Percentiles rank a stretch among this genome's conserved stretches.
These are phyloP conservation scores for Laterallus jamaicensis DNA, from an alignment of 2,113 vertebrate species.

Conservation along the genomic window DNA sequence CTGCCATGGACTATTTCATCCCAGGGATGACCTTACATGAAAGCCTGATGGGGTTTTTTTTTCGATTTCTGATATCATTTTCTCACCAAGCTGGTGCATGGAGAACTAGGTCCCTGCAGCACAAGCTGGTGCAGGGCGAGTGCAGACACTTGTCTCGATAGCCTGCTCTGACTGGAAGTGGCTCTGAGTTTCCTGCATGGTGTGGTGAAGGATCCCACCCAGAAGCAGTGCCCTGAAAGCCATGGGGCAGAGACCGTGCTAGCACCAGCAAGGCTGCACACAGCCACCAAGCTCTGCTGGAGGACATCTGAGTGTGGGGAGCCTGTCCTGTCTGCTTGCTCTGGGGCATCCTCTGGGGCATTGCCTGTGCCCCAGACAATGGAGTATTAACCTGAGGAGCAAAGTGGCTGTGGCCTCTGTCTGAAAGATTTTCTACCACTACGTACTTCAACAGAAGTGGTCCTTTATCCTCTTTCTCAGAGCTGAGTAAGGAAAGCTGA, in stretches of 20 bases:
- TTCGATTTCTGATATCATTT: not conserved
- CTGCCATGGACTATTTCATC: not conserved
- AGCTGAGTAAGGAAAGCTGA: not conserved
- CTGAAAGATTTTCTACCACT: not conserved
- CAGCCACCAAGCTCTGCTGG: not conserved
- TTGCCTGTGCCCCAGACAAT: not conserved
- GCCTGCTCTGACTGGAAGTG: not conserved
- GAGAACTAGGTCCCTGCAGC: not conserved
- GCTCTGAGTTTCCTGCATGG: not conserved
- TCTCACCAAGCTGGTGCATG: not conserved
- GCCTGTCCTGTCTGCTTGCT: not conserved
- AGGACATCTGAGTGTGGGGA: not conserved
- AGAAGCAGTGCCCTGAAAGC: not conserved
- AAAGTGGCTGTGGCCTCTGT: not conserved
- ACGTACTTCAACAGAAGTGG: not conserved
- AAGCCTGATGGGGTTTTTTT: not conserved
- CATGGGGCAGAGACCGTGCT: not conserved
- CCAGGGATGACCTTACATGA: not conserved
- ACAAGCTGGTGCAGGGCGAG: accelerated
- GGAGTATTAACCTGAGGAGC: not conserved
- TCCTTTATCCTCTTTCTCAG: accelerated
- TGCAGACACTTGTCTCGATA: accelerated
- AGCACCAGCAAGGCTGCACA: accelerated
- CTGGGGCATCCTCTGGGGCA: not conserved
- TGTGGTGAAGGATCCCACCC: not conserved